Conservation (phyloP, 2,797 vertebrate genomes). For the Alosa sapidissima region DNA sequence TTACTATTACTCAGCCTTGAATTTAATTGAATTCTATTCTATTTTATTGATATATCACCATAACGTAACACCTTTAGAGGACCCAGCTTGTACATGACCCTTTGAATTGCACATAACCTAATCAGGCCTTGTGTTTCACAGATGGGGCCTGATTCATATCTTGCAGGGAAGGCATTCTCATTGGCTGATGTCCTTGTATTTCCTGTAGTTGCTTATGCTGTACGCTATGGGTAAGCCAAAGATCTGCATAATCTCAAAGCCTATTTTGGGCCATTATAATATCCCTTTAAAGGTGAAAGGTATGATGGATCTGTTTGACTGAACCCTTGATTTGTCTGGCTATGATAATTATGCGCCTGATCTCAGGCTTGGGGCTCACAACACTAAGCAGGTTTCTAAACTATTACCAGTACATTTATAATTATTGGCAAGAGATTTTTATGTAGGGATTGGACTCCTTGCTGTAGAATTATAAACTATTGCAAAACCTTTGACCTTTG, state of each 20-base stretch:
- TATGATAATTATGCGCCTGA: neutral
- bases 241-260: neutral
- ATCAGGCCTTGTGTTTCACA: neutral
- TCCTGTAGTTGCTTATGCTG: slow-evolving; percentile 59
- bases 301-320: neutral
- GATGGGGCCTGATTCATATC: slow-evolving; percentile 43
- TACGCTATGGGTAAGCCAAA: slow-evolving; percentile 58
- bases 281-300: neutral
- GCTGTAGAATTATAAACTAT: slow-evolving; percentile 70
- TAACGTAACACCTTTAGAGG: no score
- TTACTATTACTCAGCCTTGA: no score
- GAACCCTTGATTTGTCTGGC: neutral
- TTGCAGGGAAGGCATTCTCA: slow-evolving; percentile 67
- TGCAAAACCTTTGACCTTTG: slow-evolving; percentile 57
- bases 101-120: neutral
- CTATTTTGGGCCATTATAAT: neutral
- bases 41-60: no score
- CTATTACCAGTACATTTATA: neutral
- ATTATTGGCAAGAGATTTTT: slow-evolving; percentile 71
- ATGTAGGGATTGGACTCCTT: slow-evolving; percentile 71
- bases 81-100: neutral
- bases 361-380: neutral
- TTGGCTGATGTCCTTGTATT: slow-evolving; percentile 67
- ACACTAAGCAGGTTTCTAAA: neutral
- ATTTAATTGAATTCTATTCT: no score